These are phyloP conservation scores for Pelvicachromis taeniatus DNA, from an alignment of 2,113 vertebrate genomes.

Conservation along the genomic window DNA sequence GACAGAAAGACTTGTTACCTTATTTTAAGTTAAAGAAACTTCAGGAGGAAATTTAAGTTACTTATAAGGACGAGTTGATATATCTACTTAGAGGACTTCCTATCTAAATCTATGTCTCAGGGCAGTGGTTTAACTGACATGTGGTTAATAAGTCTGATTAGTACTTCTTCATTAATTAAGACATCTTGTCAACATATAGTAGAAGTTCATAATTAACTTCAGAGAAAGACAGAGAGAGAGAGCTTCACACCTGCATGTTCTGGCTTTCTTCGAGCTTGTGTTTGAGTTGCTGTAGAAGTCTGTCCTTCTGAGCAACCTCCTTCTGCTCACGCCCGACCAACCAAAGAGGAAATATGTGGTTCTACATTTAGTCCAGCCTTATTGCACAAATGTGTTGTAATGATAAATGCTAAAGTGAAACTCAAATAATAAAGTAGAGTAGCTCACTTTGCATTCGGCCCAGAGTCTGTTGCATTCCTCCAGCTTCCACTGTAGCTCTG, in stretches of 20 bases:
- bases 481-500: slow-evolving; percentile 90
- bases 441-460: slow-evolving; percentile 83
- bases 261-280: slow-evolving; percentile 85
- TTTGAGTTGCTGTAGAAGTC: slow-evolving; percentile 87
- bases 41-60: background rate
- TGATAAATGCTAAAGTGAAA: background rate
- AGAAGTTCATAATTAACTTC: too few relatives aligned
- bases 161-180: background rate
- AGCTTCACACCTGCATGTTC: slow-evolving; percentile 79
- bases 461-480: slow-evolving; percentile 86
- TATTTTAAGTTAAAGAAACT: background rate
- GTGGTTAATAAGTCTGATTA: background rate
- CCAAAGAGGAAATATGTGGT: background rate
- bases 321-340: slow-evolving; percentile 72
- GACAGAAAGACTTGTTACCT: background rate
- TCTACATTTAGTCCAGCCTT: background rate
- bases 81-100: background rate
- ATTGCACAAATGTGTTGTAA: background rate
- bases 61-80: background rate
- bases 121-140: background rate
- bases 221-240: background rate
- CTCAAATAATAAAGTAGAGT: background rate
- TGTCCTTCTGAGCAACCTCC: slow-evolving; percentile 88
- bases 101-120: background rate
- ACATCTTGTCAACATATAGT: background rate